Conservation (phyloP, 2,797 vertebrate genomes). For the Coendou prehensilis region DNA sequence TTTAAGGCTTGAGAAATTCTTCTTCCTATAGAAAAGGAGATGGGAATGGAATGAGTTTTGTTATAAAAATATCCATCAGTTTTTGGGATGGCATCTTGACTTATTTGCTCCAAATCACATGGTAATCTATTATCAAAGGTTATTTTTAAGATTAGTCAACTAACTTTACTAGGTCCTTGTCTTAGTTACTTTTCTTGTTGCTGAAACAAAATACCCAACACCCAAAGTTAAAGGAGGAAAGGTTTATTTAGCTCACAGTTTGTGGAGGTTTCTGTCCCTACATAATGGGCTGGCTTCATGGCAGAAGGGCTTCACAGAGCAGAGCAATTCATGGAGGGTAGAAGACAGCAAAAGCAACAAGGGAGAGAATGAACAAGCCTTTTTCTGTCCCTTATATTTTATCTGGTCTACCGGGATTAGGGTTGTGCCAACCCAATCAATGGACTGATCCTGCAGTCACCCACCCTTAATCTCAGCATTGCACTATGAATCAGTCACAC, state of each 20-base stretch:
- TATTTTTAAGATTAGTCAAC: not conserved
- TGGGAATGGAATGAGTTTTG: not conserved
- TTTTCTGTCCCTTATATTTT: not conserved
- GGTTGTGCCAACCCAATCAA: not conserved
- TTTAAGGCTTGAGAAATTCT: conserved; percentile 55
- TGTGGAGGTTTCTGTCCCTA: not conserved
- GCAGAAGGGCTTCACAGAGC: not conserved
- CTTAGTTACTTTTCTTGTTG: not conserved
- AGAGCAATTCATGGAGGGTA: not conserved
- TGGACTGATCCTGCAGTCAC: not conserved
- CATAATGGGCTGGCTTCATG: not conserved
- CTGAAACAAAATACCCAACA: not conserved
- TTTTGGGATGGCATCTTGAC: conserved; percentile 1
- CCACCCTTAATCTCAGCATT: not conserved
- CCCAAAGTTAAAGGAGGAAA: not conserved
- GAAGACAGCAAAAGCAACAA: too few relatives aligned
- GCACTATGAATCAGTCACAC: not conserved
- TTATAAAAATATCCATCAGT: conserved; percentile 4
- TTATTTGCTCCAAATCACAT: not conserved
- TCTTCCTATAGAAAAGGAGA: not conserved
- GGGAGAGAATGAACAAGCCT: not conserved
- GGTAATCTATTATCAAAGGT: not conserved
- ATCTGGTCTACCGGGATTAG: not conserved
- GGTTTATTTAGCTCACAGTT: not conserved
- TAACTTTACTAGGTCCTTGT: not conserved